Percentiles rank a stretch among this genome's conserved stretches.
Conservation (phyloP, 2,797 vertebrate species). For the Alauda arvensis region DNA sequence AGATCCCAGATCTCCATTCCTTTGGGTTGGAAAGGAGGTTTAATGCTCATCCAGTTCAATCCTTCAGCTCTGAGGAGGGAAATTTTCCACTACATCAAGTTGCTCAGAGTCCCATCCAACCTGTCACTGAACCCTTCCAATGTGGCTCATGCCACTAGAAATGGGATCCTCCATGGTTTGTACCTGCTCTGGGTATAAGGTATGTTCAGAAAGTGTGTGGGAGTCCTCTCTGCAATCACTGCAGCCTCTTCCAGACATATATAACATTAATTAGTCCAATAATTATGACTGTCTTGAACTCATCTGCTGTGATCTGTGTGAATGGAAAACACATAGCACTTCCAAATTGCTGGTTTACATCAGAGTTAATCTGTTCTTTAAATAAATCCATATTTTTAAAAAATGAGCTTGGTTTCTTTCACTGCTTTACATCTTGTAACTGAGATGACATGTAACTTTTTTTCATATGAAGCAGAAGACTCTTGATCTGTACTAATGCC, state of each 20-base stretch:
- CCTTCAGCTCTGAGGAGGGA: not conserved
- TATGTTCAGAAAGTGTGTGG: not conserved
- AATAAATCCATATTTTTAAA: slow-evolving; percentile 33
- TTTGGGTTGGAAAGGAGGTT: not conserved
- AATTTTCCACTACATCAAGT: not conserved
- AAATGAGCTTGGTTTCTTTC: slow-evolving; percentile 3
- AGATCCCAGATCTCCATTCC: too few relatives aligned
- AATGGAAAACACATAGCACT: not conserved
- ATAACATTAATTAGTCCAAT: not conserved
- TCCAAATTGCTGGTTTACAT: slow-evolving; percentile 33
- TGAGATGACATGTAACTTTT: slow-evolving; percentile 16
- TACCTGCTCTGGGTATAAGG: not conserved
- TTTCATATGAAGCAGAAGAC: not conserved
- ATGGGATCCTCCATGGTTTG: not conserved
- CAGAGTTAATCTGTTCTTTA: not conserved
- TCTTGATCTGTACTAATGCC: not conserved
- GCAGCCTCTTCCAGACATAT: not conserved
- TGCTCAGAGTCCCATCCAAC: not conserved
- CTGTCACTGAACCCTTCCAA: not conserved
- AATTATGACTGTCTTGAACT: not conserved
- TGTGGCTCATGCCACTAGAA: not conserved
- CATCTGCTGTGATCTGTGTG: not conserved
- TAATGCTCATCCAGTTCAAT: not conserved
- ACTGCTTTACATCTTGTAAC: not conserved
- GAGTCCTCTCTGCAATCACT: not conserved